Percentiles rank a stretch among this genome's conserved stretches.
Conservation (phyloP, 2,888 invertebrate genomes). For the Macrophya alboannulata region DNA sequence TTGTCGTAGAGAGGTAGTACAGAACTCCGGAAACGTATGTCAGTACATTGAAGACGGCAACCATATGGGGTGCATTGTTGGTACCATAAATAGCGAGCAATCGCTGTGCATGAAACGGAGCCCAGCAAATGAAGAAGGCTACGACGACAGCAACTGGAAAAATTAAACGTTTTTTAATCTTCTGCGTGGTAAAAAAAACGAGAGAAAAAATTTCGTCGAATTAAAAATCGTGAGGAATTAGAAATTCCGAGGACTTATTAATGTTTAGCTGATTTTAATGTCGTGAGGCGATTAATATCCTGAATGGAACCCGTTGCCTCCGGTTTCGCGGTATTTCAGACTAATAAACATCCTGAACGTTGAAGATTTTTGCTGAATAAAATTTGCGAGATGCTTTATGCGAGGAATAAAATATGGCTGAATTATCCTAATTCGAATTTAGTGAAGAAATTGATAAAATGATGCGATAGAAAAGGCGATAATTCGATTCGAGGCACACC, state of each 20-base stretch:
- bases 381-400: neutral
- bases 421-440: neutral
- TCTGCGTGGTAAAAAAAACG: neutral
- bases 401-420: conserved; percentile 5
- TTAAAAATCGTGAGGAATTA: neutral
- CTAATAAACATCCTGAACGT: neutral
- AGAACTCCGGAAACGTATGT: conserved; percentile 91
- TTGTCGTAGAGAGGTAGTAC: conserved; percentile 93
- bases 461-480: neutral
- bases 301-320: no score
- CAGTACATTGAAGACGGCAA: conserved; percentile 84
- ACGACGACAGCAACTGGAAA: conserved; percentile 91
- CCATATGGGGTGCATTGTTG: conserved; percentile 76
- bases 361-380: neutral
- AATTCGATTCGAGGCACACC: neutral
- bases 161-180: neutral
- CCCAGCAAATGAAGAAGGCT: conserved; percentile 92
- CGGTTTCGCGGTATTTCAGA: neutral
- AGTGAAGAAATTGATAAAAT: neutral
- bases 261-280: neutral
- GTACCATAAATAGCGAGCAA: conserved; percentile 88
- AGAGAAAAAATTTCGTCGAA: neutral
- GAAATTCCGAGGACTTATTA: neutral
- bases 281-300: neutral
- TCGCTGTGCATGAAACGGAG: conserved; percentile 94